Evolutionary conservation across 2,113 vertebrate species (phyloP), one percentile per base, ranked within the genome.

Genomic region (Dicrurus megarhynchus): DNA sequence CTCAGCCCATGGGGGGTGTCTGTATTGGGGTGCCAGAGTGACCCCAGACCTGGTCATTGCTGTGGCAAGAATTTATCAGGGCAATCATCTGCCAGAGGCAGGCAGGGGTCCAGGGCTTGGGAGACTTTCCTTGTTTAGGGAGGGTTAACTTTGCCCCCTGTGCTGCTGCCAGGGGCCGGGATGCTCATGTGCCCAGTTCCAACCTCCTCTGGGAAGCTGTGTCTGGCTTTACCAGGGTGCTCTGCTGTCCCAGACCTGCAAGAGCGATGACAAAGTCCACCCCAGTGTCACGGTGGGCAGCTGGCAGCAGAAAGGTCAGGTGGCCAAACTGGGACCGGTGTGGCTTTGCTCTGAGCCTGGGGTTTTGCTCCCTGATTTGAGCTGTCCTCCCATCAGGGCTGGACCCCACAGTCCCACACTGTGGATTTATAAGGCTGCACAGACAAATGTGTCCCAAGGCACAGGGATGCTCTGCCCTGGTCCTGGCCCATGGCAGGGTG

Each of bases 221-320:
- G 11, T n/a, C 41, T 33, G 65, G 46, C 32, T 70, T 89, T 30
- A 16, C 16, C 8, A 2, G 49, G 28, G 10, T 2, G 2, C n/a
- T 74, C 24, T 68, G 70, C 30, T 84, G 19, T 23, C 63, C 46
- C 39, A 33, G 9, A 30, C 32, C 47, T 65, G 16, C 39, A 41
- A 8, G 15, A 15, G 2, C 0, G 0, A 8, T n/a, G 49, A 13
- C 76, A 80, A 89, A 93, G 87, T 60, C 41, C 87, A 73, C 9
- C 22, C 24, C n/a, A 32, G 65, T 0, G 13, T 49, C 69, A 19
- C 0, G 0, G 42, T 12, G 60, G 14, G 61, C 47, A 56, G 16
- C 30, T 87, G 74, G 33, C 77, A 76, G 50, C 56, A 75, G 46
- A 30, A 32, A 55, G 68, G 47, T 16, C 49, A 89, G 26, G 6